Conservation (phyloP, 2,113 vertebrate genomes). For the Rhagologus leucostigma region DNA sequence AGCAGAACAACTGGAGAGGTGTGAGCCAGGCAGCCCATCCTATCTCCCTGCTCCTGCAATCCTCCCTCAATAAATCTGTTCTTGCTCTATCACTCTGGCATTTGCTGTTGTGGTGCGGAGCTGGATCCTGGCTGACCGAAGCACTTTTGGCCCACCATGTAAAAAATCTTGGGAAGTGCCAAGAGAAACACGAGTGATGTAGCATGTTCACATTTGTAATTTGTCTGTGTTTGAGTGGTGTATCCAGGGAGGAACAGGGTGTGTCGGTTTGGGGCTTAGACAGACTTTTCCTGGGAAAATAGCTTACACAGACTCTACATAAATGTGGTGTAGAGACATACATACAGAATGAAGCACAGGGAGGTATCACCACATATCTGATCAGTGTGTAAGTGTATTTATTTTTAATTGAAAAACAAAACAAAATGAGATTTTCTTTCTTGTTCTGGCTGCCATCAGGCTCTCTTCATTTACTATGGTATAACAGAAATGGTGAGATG, state of each 20-base stretch:
- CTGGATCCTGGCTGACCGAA: not conserved
- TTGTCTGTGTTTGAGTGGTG: not conserved
- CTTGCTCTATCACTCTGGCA: not conserved
- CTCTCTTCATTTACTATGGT: not conserved
- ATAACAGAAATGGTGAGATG: not conserved
- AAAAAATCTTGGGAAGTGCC: not conserved
- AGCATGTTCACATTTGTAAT: slow-evolving; percentile 11
- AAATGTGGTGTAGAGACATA: not conserved
- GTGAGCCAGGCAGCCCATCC: not conserved
- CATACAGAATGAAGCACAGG: not conserved
- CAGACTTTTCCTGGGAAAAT: not conserved
- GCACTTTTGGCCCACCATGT: not conserved
- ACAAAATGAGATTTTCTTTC: not conserved
- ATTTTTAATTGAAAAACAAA: slow-evolving; percentile 19
- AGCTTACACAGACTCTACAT: not conserved
- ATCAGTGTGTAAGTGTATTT: not conserved
- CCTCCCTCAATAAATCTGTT: not conserved
- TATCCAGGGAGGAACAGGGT: not conserved
- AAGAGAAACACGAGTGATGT: slow-evolving; percentile 14
- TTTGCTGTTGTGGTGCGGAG: not conserved
- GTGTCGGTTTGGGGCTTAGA: not conserved
- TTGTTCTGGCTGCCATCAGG: slow-evolving; percentile 10
- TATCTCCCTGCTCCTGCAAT: not conserved
- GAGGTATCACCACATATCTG: not conserved
- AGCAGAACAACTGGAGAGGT: not conserved